phyloP scores from a whole-genome alignment of 2,113 vertebrate genomes.

The Lophotis ruficrista region DNA sequence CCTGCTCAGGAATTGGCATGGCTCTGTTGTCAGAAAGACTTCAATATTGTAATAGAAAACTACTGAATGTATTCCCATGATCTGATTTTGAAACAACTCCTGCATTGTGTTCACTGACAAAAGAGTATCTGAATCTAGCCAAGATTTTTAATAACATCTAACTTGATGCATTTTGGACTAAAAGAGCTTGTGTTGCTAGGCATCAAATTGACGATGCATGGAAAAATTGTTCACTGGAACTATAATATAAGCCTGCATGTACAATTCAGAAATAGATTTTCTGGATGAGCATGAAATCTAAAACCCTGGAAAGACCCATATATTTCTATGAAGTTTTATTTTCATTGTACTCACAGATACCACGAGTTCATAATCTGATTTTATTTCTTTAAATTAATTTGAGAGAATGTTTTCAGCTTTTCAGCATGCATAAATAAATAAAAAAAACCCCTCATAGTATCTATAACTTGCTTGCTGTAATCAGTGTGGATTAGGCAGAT shows the following conservation, averaged over 20 bases:
- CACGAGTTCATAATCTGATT: not conserved
- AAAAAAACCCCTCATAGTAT: not conserved
- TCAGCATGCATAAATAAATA: not conserved
- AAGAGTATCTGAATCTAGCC: conserved; percentile 43
- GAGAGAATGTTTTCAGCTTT: not conserved
- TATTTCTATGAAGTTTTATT: not conserved
- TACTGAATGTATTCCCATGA: conserved; percentile 24
- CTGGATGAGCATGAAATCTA: not conserved
- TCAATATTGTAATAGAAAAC: conserved; percentile 41
- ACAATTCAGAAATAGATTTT: conserved; percentile 25
- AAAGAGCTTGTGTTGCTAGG: conserved; percentile 70
- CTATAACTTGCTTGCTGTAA: not conserved
- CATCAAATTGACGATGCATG: conserved; percentile 59
- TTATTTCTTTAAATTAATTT: not conserved
- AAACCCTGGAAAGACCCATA: not conserved
- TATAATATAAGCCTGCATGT: conserved; percentile 24
- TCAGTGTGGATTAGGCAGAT: not conserved
- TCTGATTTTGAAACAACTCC: conserved; percentile 56
- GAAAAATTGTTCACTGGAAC: conserved; percentile 52
- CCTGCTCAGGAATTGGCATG: not conserved
- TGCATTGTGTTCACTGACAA: conserved; percentile 52
- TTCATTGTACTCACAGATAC: not conserved
- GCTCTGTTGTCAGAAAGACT: conserved; percentile 5
- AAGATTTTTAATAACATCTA: conserved; percentile 59
- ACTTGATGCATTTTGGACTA: conserved; percentile 59